Percentiles rank a stretch among this genome's conserved stretches.
These are phyloP conservation scores for Lucifuga dentata DNA, from an alignment of 2,113 vertebrate species.

Conservation along the genomic window DNA sequence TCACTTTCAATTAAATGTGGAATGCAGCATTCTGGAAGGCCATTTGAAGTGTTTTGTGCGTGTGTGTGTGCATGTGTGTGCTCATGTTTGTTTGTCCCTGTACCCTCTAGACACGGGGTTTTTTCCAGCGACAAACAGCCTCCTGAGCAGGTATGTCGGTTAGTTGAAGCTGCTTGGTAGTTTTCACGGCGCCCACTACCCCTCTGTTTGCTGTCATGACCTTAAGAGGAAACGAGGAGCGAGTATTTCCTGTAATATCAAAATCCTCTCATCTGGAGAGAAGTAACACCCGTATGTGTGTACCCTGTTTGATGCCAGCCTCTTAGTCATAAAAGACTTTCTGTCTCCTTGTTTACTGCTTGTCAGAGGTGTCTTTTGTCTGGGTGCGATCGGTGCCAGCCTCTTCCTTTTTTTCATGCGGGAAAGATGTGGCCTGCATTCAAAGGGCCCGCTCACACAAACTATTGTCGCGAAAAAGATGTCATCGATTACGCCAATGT, in stretches of 20 bases:
- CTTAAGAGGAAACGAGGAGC: slow-evolving; percentile 24
- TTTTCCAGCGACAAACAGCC: slow-evolving; percentile 53
- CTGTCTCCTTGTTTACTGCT: slow-evolving; percentile 62
- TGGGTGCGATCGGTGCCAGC: slow-evolving; percentile 50
- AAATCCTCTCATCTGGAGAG: slow-evolving; percentile 43
- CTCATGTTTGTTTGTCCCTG: neutral
- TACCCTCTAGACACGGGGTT: slow-evolving; percentile 60
- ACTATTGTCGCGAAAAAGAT: slow-evolving; percentile 40
- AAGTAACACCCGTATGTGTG: slow-evolving; percentile 51
- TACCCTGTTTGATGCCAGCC: slow-evolving; percentile 3
- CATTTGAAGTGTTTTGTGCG: slow-evolving; percentile 73
- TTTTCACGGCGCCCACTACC: slow-evolving; percentile 25
- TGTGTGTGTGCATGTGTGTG: slow-evolving; percentile 22
- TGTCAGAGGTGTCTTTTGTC: slow-evolving; percentile 61
- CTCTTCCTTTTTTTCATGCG: slow-evolving; percentile 20
- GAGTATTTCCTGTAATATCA: slow-evolving; percentile 35
- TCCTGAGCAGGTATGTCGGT: slow-evolving; percentile 57
- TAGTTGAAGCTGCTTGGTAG: slow-evolving; percentile 32
- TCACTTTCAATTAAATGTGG: slow-evolving; percentile 80
- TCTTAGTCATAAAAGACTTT: slow-evolving; percentile 59
- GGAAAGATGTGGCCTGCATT: slow-evolving; percentile 46
- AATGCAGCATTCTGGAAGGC: slow-evolving; percentile 77
- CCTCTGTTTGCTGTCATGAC: slow-evolving; percentile 32
- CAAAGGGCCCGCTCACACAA: slow-evolving; percentile 56
- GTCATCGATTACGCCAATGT: slow-evolving; percentile 27